These are phyloP conservation scores for Lepidurus packardi DNA, from an alignment of 1,140 invertebrate species.

Conservation along the genomic window DNA sequence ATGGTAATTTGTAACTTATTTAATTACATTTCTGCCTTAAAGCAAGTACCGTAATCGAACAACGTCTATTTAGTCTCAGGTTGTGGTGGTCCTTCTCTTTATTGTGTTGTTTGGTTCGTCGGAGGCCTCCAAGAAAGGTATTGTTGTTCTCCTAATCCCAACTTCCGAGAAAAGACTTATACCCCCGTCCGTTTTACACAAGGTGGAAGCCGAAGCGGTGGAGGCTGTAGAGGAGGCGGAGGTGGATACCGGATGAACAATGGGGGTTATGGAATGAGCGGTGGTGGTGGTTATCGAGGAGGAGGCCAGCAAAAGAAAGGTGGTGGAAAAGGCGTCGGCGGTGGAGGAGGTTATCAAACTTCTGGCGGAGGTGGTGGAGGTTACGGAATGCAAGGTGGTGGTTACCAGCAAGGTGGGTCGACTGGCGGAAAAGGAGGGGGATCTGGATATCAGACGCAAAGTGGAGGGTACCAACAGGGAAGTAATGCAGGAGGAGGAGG, in stretches of 20 bases:
- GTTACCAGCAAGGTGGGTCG: not conserved
- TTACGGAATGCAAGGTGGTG: not conserved
- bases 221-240: not conserved
- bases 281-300: not conserved
- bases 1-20: no score
- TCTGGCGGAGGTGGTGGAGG: not conserved
- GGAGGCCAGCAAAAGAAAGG: not conserved
- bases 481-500: not conserved
- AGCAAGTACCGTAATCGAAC: no score
- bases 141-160: not conserved
- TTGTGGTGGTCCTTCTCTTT: no score
- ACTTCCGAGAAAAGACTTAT: not conserved
- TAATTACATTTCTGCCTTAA: no score
- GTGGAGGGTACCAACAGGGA: not conserved
- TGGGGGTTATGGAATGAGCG: not conserved
- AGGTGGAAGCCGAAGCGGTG: not conserved
- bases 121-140: conserved; percentile 1
- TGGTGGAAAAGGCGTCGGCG: not conserved
- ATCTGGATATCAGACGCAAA: not conserved
- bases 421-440: not conserved
- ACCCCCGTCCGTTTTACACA: not conserved
- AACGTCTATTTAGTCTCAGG: no score
- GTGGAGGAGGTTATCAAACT: not conserved
- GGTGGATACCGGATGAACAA: not conserved
- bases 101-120: not conserved